Base-by-base conservation (phyloP, 2,797 vertebrate genomes). In the Amazonetta brasiliensis region DNA sequence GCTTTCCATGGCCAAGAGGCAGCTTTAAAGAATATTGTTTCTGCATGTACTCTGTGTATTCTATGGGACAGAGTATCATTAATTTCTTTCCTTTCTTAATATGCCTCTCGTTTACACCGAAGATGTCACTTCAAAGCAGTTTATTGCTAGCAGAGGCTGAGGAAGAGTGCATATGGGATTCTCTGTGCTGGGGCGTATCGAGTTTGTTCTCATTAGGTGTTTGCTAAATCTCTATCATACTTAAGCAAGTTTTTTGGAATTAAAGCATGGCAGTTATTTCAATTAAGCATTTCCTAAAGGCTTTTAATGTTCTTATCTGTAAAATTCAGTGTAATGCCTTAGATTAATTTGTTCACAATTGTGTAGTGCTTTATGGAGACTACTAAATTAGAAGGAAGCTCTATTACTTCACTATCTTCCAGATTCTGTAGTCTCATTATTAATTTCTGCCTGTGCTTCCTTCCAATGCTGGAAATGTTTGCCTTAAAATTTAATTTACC, bases 201-300 rank as follows among this genome's bases (percentile, higher is more conserved):
- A 77, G 37, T 85, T 92, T 66, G 37, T 75, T 84, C 86, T 92
- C 80, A 43, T 73, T 80, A 77, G 41, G 23, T 73, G 73, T 89
- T 89, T 92, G 55, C 68, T 91, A 76, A 89, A 76, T 92, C 87
- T 87, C 44, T 56, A 2, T 37, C 71, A 86, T 67, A 31, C 28
- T 75, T 31, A 96, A 94, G 87, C 58, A 90, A 96, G 35, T 92
- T 97, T 87, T 43, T 46, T 44, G 92, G 72, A 81, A 97, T 97
- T 95, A 96, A 92, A 92, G 43, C 35, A 33, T 1, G 2, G 63
- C 87, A 75, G 16, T 92, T 77, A 96, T 96, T 97, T 97, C 91
- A 96, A 93, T 95, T 92, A 94, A 96, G 68, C 69, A 83, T 96
- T 96, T 80, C 74, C 86, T 92, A 87, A 95, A 86, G 95, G 62